Base-by-base conservation (phyloP, 1,140 invertebrate genomes). In the Solenopsis fugax region DNA sequence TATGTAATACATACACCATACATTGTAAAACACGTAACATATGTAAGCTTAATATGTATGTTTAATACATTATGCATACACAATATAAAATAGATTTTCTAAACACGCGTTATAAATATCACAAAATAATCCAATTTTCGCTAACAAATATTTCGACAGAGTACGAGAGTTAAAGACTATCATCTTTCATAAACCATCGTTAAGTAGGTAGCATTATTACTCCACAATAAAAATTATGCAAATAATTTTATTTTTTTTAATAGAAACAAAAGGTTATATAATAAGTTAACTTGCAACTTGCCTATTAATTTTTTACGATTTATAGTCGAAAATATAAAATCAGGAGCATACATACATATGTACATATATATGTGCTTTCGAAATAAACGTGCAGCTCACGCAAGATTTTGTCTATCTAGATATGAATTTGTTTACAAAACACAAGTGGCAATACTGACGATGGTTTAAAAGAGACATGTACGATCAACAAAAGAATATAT, bases 371-470 rank as follows among this genome's bases (percentile, higher is more conserved):
- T 41, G 4, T 41, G 7, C 41, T 41, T 29, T 29, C 29, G 41
- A 41, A 41, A 41, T 41, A 41, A 41, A 41, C 41, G 7, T 29
- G 29, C 29, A 7, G 4, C 7, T 7, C 41, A 41, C 4, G 41
- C 7, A 41, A 41, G 41, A 7, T 0, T 41, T 41, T 41, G 18
- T 6, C 5, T n/a, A n/a, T 54, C 18, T 2, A 50, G 21, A 24
- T 62, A 62, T 34, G 34, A 34, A 64, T 37, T 50, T 6, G 4
- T 69, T 81, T 48, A 18, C 48, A 4, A 45, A 52, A 60, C 13
- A 21, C 21, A 54, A 18, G n/a, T 50, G 24, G 34, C 50, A 67
- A 85, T 12, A 18, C 80, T 75, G 54, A 77, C 56, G 62, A 54
- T 52, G 29, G 50, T 12, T 65, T 85, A 24, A 62, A 56, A 85